Conservation (phyloP, 2,113 vertebrate genomes). For the Thamnophis sirtalis region DNA sequence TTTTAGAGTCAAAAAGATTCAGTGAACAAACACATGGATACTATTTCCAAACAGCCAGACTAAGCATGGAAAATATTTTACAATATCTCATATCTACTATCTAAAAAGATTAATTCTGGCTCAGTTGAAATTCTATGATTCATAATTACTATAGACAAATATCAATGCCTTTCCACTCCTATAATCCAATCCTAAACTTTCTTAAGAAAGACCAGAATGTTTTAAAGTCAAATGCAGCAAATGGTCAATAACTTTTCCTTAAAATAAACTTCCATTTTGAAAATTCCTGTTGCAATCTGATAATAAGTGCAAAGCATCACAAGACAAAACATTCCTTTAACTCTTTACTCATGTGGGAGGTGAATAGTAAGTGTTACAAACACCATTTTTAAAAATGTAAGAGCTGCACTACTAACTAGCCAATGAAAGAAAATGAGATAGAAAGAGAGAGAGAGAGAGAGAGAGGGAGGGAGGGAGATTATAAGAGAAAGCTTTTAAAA, state of each 20-base stretch:
- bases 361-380: not conserved
- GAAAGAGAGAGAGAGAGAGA: not conserved
- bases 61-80: not conserved
- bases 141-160: not conserved
- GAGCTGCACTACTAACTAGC: not conserved
- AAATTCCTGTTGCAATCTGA: not conserved
- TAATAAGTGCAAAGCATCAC: not conserved
- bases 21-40: not conserved
- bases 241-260: not conserved
- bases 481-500: constrained; percentile 5
- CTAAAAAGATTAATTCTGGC: not conserved
- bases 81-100: not conserved
- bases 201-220: not conserved
- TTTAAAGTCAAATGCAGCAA: not conserved
- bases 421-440: not conserved
- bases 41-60: not conserved
- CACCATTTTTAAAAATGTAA: not conserved
- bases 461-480: not conserved
- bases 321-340: not conserved
- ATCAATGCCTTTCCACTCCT: not conserved
- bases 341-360: not conserved
- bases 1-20: constrained; percentile 5
- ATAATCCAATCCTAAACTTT: not conserved
- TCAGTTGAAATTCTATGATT: not conserved
- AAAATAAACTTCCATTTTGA: not conserved